These are phyloP conservation scores for Danaus melanippus DNA, from an alignment of 1,140 invertebrate species.

Conservation along the genomic window DNA sequence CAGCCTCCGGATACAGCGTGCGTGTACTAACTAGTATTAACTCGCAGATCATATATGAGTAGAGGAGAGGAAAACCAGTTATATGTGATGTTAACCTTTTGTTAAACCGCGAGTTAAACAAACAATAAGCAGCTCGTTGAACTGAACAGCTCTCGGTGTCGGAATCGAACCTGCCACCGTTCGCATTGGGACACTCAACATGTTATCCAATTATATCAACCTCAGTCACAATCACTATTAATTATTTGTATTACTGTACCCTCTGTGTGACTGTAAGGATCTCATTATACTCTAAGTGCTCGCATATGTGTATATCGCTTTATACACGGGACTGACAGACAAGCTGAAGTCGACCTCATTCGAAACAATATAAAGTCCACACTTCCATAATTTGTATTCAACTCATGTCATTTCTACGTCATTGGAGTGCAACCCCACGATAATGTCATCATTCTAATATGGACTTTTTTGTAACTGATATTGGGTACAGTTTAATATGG, in stretches of 20 bases:
- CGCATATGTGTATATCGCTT: constrained; percentile 36
- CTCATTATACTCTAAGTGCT: constrained; percentile 35
- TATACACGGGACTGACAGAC: neutral
- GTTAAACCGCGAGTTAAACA: no score
- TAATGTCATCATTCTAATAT: neutral
- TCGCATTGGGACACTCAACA: constrained; percentile 5
- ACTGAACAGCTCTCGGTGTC: no score
- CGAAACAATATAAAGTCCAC: neutral
- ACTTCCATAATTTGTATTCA: neutral
- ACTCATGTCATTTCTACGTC: constrained; percentile 1
- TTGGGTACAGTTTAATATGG: constrained; percentile 1
- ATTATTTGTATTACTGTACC: constrained; percentile 25
- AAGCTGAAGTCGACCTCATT: constrained; percentile 1
- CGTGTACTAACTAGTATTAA: no score
- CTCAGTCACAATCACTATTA: constrained; percentile 36
- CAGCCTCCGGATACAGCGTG: no score
- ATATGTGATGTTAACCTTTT: no score
- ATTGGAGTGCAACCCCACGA: constrained; percentile 3
- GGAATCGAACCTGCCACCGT: no score
- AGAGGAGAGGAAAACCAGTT: no score
- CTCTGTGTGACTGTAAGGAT: constrained; percentile 27
- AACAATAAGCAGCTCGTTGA: no score
- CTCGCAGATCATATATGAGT: no score
- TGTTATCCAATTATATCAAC: constrained; percentile 17
- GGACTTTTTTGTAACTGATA: neutral